Evolutionary conservation across 1,140 invertebrate genomes (phyloP), one percentile per base, ranked within the genome.

Genomic region (Eumaeus atala): DNA sequence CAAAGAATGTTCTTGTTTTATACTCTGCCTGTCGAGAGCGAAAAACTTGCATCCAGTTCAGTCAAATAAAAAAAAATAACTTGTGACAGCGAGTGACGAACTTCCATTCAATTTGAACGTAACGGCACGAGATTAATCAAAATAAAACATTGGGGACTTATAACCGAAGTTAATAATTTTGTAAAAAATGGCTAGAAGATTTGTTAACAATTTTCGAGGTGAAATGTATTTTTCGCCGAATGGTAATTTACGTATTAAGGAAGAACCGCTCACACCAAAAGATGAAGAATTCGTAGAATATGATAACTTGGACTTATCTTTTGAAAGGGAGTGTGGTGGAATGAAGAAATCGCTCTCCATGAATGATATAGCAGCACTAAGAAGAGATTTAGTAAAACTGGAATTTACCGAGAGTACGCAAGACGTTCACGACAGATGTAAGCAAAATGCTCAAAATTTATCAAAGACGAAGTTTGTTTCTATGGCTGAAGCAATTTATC

Each of bases 401-500:
- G 67, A 79, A 56, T 58, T 74, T 38, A 51, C 57, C 11, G 61
- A 67, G 54, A 63, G 69, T 37, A 61, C 54, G 17, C 61, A 72
- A 53, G 66, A 70, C 50, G 53, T 62, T 40, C 61, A 70, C 48
- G 58, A 69, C 36, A 72, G 67, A 62, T 67, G 72, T 47, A 63
- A 60, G 7, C 60, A 62, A 33, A 62, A 62, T 17, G 61, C 59
- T 40, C 58, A 73, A 33, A 72, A 74, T 38, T 56, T 80, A 16
- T 78, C 77, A 0, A 78, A 60, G 70, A 82, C 66, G 1, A 87
- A 83, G 54, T 87, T 84, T 62, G 80, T 87, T 0, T 87, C 84
- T 6, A 78, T 84, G 73, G 81, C 84, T 14, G 84, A 87, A 64
- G 75, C 79, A 37, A 77, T 87, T 37, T 87, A 84, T 54, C 84